Evolutionary conservation across 2,888 invertebrate genomes (phyloP), one percentile per base, ranked within the genome.

Genomic region (Seladonia tumulorum): DNA sequence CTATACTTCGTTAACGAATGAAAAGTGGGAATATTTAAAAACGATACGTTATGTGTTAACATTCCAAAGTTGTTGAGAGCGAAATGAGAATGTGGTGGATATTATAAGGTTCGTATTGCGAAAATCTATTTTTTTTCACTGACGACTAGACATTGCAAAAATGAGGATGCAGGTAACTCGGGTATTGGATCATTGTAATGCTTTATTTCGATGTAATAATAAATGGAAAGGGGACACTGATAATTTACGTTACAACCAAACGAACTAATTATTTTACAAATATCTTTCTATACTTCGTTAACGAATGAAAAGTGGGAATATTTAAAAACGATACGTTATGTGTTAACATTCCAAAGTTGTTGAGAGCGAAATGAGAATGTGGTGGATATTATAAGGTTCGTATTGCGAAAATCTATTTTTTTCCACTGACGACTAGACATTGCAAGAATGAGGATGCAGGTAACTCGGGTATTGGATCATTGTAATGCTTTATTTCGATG

Each of bases 141-240:
- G 75, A 60, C 47, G 35, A 35, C 22, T 35, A 66, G 8, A 35
- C 63, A 49, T 3, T 22, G 53, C 39, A 73, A 60, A 84, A 86
- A 84, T 57, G 81, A 84, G 81, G 84, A 86, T 85, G 35, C 82
- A 70, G 72, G 25, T 75, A 82, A 82, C 74, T 82, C 82, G 80
- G 75, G 68, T 60, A 47, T 47, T 16, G 47, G 18, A 1, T 18
- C 5, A 47, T 47, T 18, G 49, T 18, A 49, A 18, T 18, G 49
- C 18, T 18, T 18, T 49, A 18, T 39, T 39, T 39, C 5, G 8
- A 5, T 8, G 4, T 39, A 39, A 39, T 8, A 39, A 5, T 39
- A 49, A 49, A 49, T 22, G 22, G 22, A 3, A 53, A 22, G 22
- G 53, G 2, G 0, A 53, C 10, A 53, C 22, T 53, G 53, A 10